These are phyloP conservation scores for Clitarchus hookeri DNA, from an alignment of 2,888 invertebrate species.

Conservation along the genomic window DNA sequence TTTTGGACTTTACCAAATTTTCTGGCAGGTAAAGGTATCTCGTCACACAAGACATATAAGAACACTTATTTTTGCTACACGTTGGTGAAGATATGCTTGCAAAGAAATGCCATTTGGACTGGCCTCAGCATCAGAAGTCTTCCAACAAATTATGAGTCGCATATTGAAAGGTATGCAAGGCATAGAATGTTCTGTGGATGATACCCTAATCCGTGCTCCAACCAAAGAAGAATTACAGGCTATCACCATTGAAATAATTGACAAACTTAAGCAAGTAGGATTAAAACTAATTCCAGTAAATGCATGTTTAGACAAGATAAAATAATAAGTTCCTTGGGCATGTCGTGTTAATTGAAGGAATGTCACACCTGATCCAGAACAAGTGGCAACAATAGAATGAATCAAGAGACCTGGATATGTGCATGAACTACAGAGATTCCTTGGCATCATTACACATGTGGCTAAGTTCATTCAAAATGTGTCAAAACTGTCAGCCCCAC, in stretches of 20 bases:
- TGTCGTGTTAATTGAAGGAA: neutral
- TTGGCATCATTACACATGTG: slow-evolving; percentile 14
- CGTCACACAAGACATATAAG: neutral
- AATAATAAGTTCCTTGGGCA: neutral
- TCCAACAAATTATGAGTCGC: neutral
- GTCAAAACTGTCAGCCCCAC: slow-evolving; percentile 43
- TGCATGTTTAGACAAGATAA: neutral
- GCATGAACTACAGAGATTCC: neutral
- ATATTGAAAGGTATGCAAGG: neutral
- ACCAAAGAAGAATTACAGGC: neutral
- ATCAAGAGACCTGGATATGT: neutral
- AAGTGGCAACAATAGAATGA: neutral
- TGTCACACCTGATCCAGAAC: neutral
- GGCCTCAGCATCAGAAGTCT: neutral
- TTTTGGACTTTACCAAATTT: neutral
- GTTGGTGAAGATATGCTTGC: neutral
- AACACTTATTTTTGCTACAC: neutral
- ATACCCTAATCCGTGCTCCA: neutral
- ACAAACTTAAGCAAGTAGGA: neutral
- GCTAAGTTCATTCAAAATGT: slow-evolving; percentile 36
- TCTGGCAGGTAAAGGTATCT: neutral
- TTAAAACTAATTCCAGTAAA: neutral
- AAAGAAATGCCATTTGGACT: neutral
- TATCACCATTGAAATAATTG: neutral
- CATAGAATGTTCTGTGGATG: neutral